Conservation (phyloP, 2,797 vertebrate species). For the Brotula barbata region DNA sequence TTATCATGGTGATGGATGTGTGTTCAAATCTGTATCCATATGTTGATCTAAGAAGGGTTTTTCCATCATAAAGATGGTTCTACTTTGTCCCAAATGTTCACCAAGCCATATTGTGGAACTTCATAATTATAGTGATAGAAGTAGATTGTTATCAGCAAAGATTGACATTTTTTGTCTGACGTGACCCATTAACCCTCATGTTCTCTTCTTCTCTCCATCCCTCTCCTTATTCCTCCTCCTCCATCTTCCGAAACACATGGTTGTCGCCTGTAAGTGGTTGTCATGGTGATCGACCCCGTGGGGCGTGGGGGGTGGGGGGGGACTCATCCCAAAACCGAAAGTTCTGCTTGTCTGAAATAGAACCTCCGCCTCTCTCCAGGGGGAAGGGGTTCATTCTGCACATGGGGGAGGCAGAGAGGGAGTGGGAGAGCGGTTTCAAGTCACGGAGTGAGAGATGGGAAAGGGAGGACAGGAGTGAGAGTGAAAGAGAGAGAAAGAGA, state of each 20-base stretch:
- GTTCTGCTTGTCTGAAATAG: slow-evolving; percentile 73
- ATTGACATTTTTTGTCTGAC: slow-evolving; percentile 11
- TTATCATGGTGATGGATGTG: slow-evolving; percentile 9
- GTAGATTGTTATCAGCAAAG: neutral
- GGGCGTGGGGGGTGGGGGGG: no score
- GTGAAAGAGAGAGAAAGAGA: slow-evolving; percentile 13
- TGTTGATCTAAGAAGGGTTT: neutral
- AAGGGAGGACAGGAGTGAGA: slow-evolving; percentile 4
- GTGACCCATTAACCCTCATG: slow-evolving; percentile 33
- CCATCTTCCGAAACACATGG: slow-evolving; percentile 67
- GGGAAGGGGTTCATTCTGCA: slow-evolving; percentile 55
- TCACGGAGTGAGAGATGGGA: slow-evolving; percentile 21
- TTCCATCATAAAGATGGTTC: neutral
- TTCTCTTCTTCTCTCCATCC: slow-evolving; percentile 19
- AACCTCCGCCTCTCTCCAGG: slow-evolving; percentile 51
- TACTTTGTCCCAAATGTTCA: neutral
- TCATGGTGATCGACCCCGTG: slow-evolving; percentile 78
- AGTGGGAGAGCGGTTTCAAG: neutral
- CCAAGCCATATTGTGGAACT: slow-evolving; percentile 1
- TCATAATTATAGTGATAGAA: neutral
- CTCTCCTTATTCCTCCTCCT: slow-evolving; percentile 38
- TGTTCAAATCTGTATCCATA: no score
- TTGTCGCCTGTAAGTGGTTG: slow-evolving; percentile 76
- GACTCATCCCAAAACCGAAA: slow-evolving; percentile 80
- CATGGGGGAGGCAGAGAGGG: slow-evolving; percentile 16